Evolutionary conservation across 2,113 vertebrate species (phyloP), one percentile per base, ranked within the genome.

Genomic region (Toxotes chatareus): DNA sequence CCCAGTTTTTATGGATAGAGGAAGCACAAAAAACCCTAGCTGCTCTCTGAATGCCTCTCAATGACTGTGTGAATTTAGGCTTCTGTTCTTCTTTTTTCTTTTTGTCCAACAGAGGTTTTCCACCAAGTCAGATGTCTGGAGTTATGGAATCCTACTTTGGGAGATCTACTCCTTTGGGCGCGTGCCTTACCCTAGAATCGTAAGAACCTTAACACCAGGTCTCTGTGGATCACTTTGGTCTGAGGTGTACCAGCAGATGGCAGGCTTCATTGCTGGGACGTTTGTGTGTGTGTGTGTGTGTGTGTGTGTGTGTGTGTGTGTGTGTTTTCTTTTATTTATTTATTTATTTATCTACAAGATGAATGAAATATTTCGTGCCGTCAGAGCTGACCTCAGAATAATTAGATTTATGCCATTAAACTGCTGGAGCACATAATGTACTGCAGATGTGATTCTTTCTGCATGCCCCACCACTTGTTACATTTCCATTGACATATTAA

Each of bases 121-220:
- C 93, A 99, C 98, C 87, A 99, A 99, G 93, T 99, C 98, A 0
- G 97, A 99, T 0, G 97, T 99, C 44, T 99, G 98, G 98, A 99
- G 98, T 87, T 99, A 97, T 0, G 98, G 98, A 72, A 97, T 99
- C 93, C 96, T 99, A 63, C 97, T 99, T 66, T 99, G 98, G 98
- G 98, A 99, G 96, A 99, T 99, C 93, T 99, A 99, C 94, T 99
- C 98, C 90, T 99, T 99, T 85, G 98, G 98, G 88, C 97, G 98
- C 77, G 98, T 99, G 96, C 98, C 98, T 96, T 99, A 99, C 91
- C 98, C 98, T 60, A 96, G 98, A 96, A 99, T 99, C 94, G 98
- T 99, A 90, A 97, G 98, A 97, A 80, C 53, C 79, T 61, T 56
- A 51, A 27, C 31, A 5, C 21, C 38, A 42, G 44, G 8, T 36